Conservation (phyloP, 1,140 invertebrate species). For the Formica exsecta region DNA sequence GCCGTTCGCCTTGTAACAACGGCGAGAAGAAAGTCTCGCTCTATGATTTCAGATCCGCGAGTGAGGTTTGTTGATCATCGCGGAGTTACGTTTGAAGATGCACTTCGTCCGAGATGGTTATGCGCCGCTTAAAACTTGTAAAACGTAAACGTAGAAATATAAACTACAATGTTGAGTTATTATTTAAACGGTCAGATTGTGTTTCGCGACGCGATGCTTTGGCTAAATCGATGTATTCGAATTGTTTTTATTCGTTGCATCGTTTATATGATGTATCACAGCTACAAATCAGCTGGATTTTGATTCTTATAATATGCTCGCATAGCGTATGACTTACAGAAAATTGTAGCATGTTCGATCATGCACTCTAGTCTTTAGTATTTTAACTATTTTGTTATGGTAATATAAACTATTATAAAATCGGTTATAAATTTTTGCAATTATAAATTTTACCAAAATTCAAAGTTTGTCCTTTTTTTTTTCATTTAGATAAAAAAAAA, state of each 20-base stretch:
- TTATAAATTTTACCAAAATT: neutral
- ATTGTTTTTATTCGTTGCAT: constrained; percentile 2
- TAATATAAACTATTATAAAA: too few species aligned
- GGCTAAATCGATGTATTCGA: constrained; percentile 11
- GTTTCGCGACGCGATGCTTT: constrained; percentile 9
- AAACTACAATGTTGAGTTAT: constrained; percentile 46
- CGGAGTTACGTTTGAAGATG: constrained; percentile 37
- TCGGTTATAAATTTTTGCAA: too few species aligned
- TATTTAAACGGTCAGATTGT: neutral
- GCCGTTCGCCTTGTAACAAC: constrained; percentile 35
- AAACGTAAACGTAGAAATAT: constrained; percentile 64
- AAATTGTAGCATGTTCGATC: too few species aligned
- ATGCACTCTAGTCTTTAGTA: too few species aligned
- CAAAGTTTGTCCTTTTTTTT: neutral
- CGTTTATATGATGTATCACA: neutral
- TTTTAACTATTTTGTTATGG: too few species aligned
- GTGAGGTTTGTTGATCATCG: constrained; percentile 46
- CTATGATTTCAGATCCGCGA: constrained; percentile 46
- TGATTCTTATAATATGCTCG: neutral
- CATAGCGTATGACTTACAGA: too few species aligned
- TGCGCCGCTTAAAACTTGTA: constrained; percentile 60
- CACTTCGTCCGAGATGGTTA: constrained; percentile 62
- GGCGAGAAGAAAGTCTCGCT: constrained; percentile 29
- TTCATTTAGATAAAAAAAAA: neutral
- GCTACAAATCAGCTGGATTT: neutral